Percentiles rank a stretch among this genome's conserved stretches.
phyloP scores from a whole-genome alignment of 2,888 invertebrate genomes.

The Dasysyrphus tricinctus region DNA sequence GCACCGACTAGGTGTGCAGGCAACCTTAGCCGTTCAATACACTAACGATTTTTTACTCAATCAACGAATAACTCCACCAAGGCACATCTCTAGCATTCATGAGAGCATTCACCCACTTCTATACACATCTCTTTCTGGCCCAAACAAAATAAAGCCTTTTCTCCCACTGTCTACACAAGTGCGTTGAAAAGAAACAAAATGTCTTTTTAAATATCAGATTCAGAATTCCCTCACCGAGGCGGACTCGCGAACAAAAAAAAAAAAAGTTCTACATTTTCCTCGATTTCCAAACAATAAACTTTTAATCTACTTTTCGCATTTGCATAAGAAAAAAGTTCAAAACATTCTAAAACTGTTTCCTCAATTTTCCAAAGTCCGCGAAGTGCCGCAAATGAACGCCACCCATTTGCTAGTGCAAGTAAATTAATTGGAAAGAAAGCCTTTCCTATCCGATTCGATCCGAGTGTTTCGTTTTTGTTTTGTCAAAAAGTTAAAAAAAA shows the following conservation, averaged over 20 bases:
- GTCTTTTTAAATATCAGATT: constrained; percentile 59
- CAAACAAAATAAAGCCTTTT: constrained; percentile 67
- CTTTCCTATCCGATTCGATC: constrained; percentile 53
- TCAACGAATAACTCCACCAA: constrained; percentile 1
- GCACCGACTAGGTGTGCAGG: too few relatives aligned
- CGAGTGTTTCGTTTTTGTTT: constrained; percentile 72
- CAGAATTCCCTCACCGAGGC: constrained; percentile 72
- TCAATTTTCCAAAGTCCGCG: constrained; percentile 52
- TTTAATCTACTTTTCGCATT: constrained; percentile 22
- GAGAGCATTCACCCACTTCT: constrained; percentile 19
- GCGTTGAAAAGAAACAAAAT: constrained; percentile 75
- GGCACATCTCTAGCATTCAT: constrained; percentile 14
- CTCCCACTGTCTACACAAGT: constrained; percentile 48
- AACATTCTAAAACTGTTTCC: constrained; percentile 29
- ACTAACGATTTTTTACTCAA: neutral
- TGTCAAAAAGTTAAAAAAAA: constrained; percentile 58
- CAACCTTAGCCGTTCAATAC: neutral
- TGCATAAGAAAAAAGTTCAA: constrained; percentile 46
- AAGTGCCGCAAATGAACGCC: constrained; percentile 59
- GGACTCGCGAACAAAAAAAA: constrained; percentile 60
- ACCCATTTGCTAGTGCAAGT: constrained; percentile 67
- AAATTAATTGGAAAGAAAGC: constrained; percentile 60
- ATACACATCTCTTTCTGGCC: constrained; percentile 46
- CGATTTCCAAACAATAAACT: constrained; percentile 67
- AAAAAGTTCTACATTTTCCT: constrained; percentile 65